Percentiles rank a stretch among this genome's conserved stretches.
These are phyloP conservation scores for Channallabes apus DNA, from an alignment of 2,797 vertebrate species.

Conservation along the genomic window DNA sequence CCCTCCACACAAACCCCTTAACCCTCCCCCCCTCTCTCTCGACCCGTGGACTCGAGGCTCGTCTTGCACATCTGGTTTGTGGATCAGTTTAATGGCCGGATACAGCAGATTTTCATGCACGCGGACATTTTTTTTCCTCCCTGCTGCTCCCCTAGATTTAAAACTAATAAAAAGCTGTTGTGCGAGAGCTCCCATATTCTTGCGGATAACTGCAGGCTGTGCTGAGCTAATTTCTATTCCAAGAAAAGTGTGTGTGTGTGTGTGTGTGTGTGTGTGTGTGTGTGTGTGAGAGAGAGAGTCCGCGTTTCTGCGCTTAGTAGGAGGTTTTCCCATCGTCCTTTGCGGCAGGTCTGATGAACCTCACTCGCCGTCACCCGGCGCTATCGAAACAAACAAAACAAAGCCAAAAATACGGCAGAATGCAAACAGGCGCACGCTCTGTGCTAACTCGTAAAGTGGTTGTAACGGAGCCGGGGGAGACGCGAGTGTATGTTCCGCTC, in stretches of 20 bases:
- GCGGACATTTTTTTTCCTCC: slow-evolving; percentile 60
- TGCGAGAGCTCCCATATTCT: slow-evolving; percentile 22
- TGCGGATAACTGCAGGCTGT: slow-evolving; percentile 21
- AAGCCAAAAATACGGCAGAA: slow-evolving; percentile 5
- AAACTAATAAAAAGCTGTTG: slow-evolving; percentile 45
- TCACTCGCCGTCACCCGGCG: slow-evolving; percentile 11
- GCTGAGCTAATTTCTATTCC: neutral
- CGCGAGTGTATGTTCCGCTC: neutral
- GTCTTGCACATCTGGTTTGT: slow-evolving; percentile 74
- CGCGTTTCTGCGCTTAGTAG: neutral
- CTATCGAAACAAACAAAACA: slow-evolving; percentile 3
- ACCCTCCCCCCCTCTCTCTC: slow-evolving; percentile 26
- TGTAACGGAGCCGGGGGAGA: neutral
- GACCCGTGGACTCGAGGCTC: slow-evolving; percentile 50
- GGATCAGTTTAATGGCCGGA: slow-evolving; percentile 75
- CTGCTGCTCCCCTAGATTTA: slow-evolving; percentile 42
- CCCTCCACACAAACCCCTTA: neutral
- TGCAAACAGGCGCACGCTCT: neutral
- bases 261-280: no score
- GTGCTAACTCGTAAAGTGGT: slow-evolving; percentile 6
- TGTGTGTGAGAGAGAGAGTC: no score
- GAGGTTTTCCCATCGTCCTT: neutral
- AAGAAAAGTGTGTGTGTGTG: neutral
- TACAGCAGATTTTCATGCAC: slow-evolving; percentile 70
- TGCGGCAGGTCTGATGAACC: slow-evolving; percentile 10